A percentile compares a stretch with the other conserved stretches of the same genome.
phyloP scores from a whole-genome alignment of 2,797 vertebrate genomes.

The Sternarchorhynchus goeldii region DNA sequence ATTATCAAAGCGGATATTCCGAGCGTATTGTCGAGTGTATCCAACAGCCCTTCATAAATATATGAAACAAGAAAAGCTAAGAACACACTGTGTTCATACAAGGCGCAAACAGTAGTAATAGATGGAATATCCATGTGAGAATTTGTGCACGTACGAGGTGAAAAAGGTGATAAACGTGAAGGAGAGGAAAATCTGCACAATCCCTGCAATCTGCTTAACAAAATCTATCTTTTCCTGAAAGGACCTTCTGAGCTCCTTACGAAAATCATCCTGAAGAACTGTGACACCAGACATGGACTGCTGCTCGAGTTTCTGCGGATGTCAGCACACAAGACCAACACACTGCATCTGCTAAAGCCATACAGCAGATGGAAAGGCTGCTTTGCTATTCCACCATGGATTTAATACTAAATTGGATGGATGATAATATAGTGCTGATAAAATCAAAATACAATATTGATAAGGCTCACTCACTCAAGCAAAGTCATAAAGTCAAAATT shows the following conservation, averaged over 20 bases:
- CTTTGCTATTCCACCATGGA: not conserved
- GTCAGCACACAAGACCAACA: not conserved
- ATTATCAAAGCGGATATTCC: conserved; percentile 84
- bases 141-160: conserved; percentile 70
- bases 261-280: conserved; percentile 64
- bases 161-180: conserved; percentile 82
- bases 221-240: conserved; percentile 58
- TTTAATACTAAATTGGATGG: too few species aligned
- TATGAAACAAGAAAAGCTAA: not conserved
- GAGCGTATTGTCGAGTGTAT: conserved; percentile 75
- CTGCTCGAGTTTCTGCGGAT: conserved; percentile 66
- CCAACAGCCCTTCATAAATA: conserved; percentile 71
- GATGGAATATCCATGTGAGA: not conserved
- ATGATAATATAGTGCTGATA: too few species aligned
- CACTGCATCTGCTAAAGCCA: not conserved
- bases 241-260: conserved; percentile 63
- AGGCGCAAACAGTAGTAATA: not conserved
- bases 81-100: not conserved
- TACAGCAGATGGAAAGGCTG: not conserved
- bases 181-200: conserved; percentile 77
- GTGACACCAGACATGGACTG: conserved; percentile 61
- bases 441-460: not conserved
- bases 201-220: conserved; percentile 56
- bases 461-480: not conserved
- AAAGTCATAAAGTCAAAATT: not conserved